Evolutionary conservation across 2,888 invertebrate species (phyloP).

Genomic region (Hedychridium roseum): DNA sequence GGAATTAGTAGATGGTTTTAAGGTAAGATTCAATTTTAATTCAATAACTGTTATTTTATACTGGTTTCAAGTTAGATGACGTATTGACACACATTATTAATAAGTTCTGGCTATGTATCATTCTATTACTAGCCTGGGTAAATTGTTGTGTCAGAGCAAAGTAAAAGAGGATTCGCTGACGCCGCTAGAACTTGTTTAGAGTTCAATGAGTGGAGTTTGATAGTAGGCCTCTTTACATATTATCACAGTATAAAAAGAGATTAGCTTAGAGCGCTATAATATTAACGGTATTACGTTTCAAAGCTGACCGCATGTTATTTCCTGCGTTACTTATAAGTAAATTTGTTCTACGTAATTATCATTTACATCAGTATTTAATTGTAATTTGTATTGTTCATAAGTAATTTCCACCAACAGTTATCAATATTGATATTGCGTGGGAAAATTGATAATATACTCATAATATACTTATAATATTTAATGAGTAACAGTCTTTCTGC

Average conservation of each 20-base stretch:
- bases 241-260: no score
- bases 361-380: no score
- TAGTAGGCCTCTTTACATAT: conserved; percentile 53
- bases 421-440: no score
- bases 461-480: no score
- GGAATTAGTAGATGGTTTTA: conserved; percentile 79
- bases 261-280: no score
- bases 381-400: no score
- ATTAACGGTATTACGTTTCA: conserved; percentile 4
- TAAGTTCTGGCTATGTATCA: conserved; percentile 19
- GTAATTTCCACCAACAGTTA: no score
- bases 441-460: no score
- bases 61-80: not conserved
- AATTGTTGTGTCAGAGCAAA: conserved; percentile 49
- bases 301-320: conserved; percentile 1
- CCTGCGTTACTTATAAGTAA: no score
- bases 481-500: no score
- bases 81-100: conserved; percentile 28
- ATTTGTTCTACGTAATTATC: no score
- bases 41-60: not conserved
- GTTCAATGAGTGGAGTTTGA: conserved; percentile 56
- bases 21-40: conserved; percentile 65
- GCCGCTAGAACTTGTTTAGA: conserved; percentile 45
- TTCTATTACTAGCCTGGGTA: conserved; percentile 17
- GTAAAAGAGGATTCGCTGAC: conserved; percentile 57